phyloP scores from a whole-genome alignment of 2,888 invertebrate genomes.

The Clostera curtula region DNA sequence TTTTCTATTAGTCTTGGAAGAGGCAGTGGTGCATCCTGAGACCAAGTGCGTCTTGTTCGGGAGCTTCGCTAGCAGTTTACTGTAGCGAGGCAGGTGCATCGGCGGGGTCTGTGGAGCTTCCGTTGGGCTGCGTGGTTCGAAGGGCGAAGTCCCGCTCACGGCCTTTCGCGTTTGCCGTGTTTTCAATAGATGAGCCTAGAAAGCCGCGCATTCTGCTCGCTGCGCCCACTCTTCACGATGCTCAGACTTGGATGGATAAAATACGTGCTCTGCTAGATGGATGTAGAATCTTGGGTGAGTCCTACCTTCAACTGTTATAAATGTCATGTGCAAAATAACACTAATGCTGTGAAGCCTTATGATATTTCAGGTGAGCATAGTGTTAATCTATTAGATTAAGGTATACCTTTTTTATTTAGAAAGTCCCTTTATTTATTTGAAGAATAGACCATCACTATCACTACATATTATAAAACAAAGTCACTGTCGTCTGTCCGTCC shows the following conservation, averaged over 20 bases:
- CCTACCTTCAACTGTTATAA: conserved; percentile 25
- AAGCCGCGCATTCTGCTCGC: conserved; percentile 80
- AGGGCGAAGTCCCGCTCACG: conserved; percentile 80
- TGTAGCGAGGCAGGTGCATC: conserved; percentile 65
- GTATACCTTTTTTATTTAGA: too few species aligned
- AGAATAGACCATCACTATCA: too few species aligned
- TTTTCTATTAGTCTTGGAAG: conserved; percentile 75
- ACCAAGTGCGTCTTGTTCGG: conserved; percentile 69
- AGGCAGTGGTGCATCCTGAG: conserved; percentile 79
- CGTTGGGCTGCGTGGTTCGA: conserved; percentile 75
- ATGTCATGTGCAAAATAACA: conserved; percentile 12
- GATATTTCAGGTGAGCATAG: too few species aligned
- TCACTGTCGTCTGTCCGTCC: too few species aligned
- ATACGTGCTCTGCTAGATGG: conserved; percentile 69
- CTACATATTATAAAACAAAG: too few species aligned
- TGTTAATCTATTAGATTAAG: too few species aligned
- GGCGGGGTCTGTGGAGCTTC: conserved; percentile 70
- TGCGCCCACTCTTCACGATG: conserved; percentile 77
- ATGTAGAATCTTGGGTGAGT: conserved; percentile 50
- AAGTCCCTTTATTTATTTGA: too few species aligned
- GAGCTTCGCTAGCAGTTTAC: conserved; percentile 73
- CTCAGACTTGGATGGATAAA: conserved; percentile 81
- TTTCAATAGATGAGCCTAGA: conserved; percentile 69
- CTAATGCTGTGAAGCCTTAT: neutral
- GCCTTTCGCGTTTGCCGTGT: conserved; percentile 81